A percentile compares a stretch with the other conserved stretches of the same genome.
These are phyloP conservation scores for Diplogasteroides magnus DNA, from an alignment of 1,140 invertebrate genomes.

Conservation along the genomic window DNA sequence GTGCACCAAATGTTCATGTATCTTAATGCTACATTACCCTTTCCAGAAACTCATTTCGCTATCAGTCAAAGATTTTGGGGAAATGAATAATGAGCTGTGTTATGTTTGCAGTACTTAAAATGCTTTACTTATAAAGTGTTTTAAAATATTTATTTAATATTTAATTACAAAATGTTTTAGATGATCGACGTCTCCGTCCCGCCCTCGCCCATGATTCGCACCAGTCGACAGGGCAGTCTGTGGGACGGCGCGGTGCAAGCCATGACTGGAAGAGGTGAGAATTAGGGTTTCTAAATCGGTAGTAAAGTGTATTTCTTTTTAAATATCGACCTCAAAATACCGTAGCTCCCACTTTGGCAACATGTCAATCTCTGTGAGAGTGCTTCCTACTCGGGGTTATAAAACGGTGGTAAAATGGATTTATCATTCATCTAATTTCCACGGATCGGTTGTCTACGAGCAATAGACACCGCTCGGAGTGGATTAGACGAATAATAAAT, in stretches of 20 bases:
- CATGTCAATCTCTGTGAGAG: neutral
- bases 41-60: conserved; percentile 6
- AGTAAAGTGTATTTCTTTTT: neutral
- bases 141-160: too few relatives aligned
- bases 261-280: conserved; percentile 19
- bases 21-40: conserved; percentile 9
- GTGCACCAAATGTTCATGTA: neutral
- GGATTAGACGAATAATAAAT: too few relatives aligned
- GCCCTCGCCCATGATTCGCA: conserved; percentile 27
- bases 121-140: too few relatives aligned
- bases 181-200: conserved; percentile 45
- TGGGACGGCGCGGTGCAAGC: conserved; percentile 43
- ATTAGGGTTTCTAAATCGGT: neutral
- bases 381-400: neutral
- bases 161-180: too few relatives aligned
- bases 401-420: too few relatives aligned
- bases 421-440: too few relatives aligned
- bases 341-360: neutral
- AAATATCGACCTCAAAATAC: neutral
- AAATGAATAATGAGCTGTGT: conserved; percentile 5
- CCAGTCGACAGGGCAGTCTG: conserved; percentile 4
- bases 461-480: too few relatives aligned
- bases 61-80: conserved; percentile 10
- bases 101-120: conserved; percentile 14
- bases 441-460: too few relatives aligned